Evolutionary conservation across 1,140 invertebrate species (phyloP).

Genomic region (Listronotus oregonensis): DNA sequence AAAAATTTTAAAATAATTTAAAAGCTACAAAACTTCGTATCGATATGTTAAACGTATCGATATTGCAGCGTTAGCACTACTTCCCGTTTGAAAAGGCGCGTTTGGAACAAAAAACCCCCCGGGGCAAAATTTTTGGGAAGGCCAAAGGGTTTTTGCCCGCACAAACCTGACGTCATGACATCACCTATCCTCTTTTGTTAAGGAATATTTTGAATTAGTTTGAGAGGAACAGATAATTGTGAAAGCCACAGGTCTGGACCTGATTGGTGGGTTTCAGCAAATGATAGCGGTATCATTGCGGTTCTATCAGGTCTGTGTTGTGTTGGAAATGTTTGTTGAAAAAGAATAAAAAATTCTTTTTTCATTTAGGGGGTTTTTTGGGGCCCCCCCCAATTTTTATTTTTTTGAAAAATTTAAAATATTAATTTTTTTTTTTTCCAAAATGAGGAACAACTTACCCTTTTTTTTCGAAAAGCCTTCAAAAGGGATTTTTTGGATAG

Average conservation of each 20-base stretch:
- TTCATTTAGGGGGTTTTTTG: too few species aligned
- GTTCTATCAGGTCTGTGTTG: slow-evolving; percentile 17
- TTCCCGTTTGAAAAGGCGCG: slow-evolving; percentile 24
- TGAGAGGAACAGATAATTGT: slow-evolving; percentile 25
- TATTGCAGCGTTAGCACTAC: neutral
- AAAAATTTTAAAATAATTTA: neutral
- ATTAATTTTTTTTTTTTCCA: too few species aligned
- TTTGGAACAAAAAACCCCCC: slow-evolving; percentile 37
- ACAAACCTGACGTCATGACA: slow-evolving; percentile 27
- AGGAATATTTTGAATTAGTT: slow-evolving; percentile 9
- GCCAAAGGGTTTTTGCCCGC: slow-evolving; percentile 37
- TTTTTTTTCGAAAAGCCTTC: too few species aligned
- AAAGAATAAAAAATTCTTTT: neutral
- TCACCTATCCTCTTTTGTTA: slow-evolving; percentile 27
- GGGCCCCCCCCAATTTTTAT: too few species aligned
- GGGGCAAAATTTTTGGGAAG: slow-evolving; percentile 29
- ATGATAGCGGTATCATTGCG: slow-evolving; percentile 40
- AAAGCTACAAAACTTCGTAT: neutral
- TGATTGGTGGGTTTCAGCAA: slow-evolving; percentile 40
- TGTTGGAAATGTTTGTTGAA: slow-evolving; percentile 1
- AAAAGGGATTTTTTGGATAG: too few species aligned
- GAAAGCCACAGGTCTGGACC: slow-evolving; percentile 48
- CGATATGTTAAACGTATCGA: slow-evolving; percentile 6
- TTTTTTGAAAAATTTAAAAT: too few species aligned
- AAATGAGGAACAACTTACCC: too few species aligned